Base-by-base conservation (phyloP, 53 echinoderm and acorn worm genomes). In the Glandiceps talaboti region DNA sequence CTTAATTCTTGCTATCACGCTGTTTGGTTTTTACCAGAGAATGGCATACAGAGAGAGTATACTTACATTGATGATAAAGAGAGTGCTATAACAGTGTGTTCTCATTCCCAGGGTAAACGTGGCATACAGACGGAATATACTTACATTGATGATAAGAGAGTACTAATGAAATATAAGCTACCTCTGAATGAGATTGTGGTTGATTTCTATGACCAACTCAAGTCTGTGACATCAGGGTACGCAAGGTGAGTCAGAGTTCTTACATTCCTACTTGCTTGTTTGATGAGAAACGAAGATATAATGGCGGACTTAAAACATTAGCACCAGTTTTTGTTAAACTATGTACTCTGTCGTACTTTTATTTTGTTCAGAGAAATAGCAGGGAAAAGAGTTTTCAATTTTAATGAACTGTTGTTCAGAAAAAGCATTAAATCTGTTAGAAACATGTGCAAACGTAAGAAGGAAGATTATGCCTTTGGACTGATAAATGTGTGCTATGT, bases 121-220 rank as follows among this genome's bases (percentile, higher is more conserved):
- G 91, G 95, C 25, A 92, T 92, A 75, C 95, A 95, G 82, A 83
- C 87, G 27, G 91, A 91, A 27, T 88, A 88, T 29, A 87, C 90
- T n/a, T 92, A 95, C 77, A 86, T 95, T 14, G 95, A 92, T 77
- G 88, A 84, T 14, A 90, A 79, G 32, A 72, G 95, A 76, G 92
- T 95, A 25, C 83, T 91, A 29, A 89, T 95, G 75, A 95, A 92
- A 82, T 95, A 95, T 76, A 85, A 75, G 33, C 79, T 95, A 75
- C 95, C 95, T 73, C 85, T 95, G 73, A 95, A 92, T 75, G 95
- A 95, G 77, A 81, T 95, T 0, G 91, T 95, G 29, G 92, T 95
- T 32, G 90, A 95, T 77, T 95, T 95, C 86, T 95, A 92, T 88
- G 95, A 95, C 74, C 78, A 83, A 74, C 87, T 95, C 77, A 95